phyloP scores from a whole-genome alignment of 2,888 invertebrate genomes.

The Sinhomidia bicolor region DNA sequence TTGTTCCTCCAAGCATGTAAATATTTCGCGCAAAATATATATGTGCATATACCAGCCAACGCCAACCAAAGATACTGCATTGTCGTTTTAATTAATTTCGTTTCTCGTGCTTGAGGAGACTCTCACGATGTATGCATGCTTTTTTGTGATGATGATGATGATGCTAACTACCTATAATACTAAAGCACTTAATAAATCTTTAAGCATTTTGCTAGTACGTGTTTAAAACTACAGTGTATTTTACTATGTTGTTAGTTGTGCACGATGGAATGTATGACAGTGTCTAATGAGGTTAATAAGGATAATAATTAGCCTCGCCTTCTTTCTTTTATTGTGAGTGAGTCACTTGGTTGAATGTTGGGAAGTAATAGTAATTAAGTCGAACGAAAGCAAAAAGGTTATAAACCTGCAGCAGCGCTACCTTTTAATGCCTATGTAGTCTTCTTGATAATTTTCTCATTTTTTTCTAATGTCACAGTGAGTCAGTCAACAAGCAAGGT shows the following conservation, averaged over 20 bases:
- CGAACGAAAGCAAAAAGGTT: conserved; percentile 61
- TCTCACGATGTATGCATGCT: conserved; percentile 9
- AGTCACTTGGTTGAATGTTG: conserved; percentile 48
- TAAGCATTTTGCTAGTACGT: neutral
- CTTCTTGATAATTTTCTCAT: neutral
- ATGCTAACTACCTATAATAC: neutral
- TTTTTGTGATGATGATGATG: neutral
- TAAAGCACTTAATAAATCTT: neutral
- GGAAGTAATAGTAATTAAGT: conserved; percentile 55
- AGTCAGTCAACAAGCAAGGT: neutral
- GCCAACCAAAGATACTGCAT: too few relatives aligned
- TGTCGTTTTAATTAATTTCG: conserved; percentile 41
- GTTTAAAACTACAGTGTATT: neutral
- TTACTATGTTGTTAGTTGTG: neutral
- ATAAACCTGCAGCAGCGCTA: conserved; percentile 31
- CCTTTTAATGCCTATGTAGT: too few relatives aligned
- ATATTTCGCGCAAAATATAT: neutral
- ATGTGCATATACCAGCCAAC: too few relatives aligned
- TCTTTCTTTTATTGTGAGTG: too few relatives aligned
- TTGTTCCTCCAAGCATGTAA: neutral
- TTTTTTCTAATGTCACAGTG: neutral
- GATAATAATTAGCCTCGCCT: conserved; percentile 52
- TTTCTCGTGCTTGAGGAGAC: conserved; percentile 20
- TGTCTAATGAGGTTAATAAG: conserved; percentile 61
- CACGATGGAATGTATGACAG: neutral